Percentiles rank a stretch among this genome's conserved stretches.
Evolutionary conservation across 2,888 invertebrate genomes (phyloP).

Genomic region (Arrhopalites spinosus): DNA sequence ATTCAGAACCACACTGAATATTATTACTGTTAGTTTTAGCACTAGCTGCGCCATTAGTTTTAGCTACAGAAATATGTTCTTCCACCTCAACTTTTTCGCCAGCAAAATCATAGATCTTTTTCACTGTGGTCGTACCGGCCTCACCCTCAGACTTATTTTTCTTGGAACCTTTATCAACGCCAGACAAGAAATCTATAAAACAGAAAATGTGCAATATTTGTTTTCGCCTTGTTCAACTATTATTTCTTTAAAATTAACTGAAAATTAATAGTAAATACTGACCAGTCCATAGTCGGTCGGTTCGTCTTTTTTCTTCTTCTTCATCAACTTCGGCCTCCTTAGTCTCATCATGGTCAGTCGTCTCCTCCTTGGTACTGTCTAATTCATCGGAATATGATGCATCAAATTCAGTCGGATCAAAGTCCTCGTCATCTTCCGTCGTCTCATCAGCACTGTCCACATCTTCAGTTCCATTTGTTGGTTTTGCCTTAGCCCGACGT

Average conservation of each 20-base stretch:
- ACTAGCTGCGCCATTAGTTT: conserved; percentile 15
- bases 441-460: conserved; percentile 3
- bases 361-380: not conserved
- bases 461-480: conserved; percentile 20
- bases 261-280: conserved; percentile 11
- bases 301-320: conserved; percentile 45
- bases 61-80: conserved; percentile 61
- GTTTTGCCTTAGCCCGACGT: too few species aligned
- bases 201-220: not conserved
- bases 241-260: too few species aligned
- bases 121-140: conserved; percentile 34
- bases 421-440: conserved; percentile 35
- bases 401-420: conserved; percentile 27
- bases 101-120: conserved; percentile 47
- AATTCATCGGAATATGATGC: not conserved
- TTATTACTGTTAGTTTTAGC: not conserved
- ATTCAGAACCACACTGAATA: conserved; percentile 3
- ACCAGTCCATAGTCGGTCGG: conserved; percentile 48
- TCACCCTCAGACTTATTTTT: conserved; percentile 23
- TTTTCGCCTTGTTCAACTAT: too few species aligned
- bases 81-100: conserved; percentile 57
- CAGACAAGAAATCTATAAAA: conserved; percentile 41
- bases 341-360: conserved; percentile 10
- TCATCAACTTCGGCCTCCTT: conserved; percentile 26
- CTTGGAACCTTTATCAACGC: conserved; percentile 44